Conservation (phyloP, 2,113 vertebrate species). For the Larimichthys polyactis region DNA sequence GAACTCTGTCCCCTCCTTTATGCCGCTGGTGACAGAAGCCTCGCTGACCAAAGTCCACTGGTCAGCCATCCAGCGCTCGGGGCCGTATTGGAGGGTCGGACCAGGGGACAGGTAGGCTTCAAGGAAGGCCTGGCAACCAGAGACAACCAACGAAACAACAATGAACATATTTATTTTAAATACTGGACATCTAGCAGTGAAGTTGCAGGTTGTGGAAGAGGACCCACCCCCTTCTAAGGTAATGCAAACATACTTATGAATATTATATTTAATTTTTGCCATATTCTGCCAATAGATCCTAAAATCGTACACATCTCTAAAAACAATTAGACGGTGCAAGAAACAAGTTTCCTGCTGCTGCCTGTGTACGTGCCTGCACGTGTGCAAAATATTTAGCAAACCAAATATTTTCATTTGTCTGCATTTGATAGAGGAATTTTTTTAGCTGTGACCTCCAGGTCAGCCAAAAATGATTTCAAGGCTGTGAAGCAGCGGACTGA, state of each 20-base stretch:
- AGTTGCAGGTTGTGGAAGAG: too few species aligned
- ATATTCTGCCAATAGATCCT: not conserved
- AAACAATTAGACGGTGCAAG: not conserved
- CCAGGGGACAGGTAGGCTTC: conserved; percentile 92
- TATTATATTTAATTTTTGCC: too few species aligned
- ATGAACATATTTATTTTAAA: not conserved
- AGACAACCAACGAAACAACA: not conserved
- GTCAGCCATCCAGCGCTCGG: conserved; percentile 93
- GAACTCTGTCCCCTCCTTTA: conserved; percentile 91
- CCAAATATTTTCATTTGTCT: too few species aligned
- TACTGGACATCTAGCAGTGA: not conserved
- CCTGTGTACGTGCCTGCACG: not conserved
- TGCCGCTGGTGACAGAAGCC: conserved; percentile 91
- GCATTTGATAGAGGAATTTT: too few species aligned
- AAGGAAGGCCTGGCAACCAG: conserved; percentile 88
- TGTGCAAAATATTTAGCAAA: too few species aligned
- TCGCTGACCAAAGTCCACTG: conserved; percentile 97
- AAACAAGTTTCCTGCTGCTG: not conserved
- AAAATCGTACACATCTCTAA: not conserved
- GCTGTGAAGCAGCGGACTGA: too few species aligned
- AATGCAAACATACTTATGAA: too few species aligned
- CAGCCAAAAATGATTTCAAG: too few species aligned
- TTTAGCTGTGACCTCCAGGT: too few species aligned
- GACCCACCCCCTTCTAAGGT: too few species aligned
- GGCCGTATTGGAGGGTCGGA: conserved; percentile 95